These are phyloP conservation scores for Coenonympha arcania DNA, from an alignment of 2,888 invertebrate genomes.

Conservation along the genomic window DNA sequence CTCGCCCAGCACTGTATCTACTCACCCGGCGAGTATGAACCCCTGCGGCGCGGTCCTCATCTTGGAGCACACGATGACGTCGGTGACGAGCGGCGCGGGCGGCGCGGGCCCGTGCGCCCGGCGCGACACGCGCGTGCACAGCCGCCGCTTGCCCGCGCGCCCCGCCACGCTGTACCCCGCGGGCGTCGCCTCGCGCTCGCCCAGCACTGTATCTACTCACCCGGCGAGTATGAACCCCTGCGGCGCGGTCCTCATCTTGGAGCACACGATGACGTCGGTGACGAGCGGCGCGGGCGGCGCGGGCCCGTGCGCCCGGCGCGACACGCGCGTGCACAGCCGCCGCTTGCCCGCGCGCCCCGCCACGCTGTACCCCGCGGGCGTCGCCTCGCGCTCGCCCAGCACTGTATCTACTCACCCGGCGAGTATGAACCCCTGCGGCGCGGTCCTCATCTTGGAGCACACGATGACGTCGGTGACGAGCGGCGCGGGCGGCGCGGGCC, in stretches of 20 bases:
- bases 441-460: slow-evolving; percentile 86
- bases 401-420: slow-evolving; percentile 92
- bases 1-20: too few species aligned
- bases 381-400: slow-evolving; percentile 85
- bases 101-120: too few species aligned
- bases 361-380: slow-evolving; percentile 90
- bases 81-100: too few species aligned
- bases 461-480: slow-evolving; percentile 94
- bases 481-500: slow-evolving; percentile 52
- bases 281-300: slow-evolving; percentile 69
- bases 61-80: too few species aligned
- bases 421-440: slow-evolving; percentile 89
- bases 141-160: too few species aligned
- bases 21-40: too few species aligned
- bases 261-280: slow-evolving; percentile 93
- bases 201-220: too few species aligned
- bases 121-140: too few species aligned
- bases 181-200: too few species aligned
- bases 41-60: too few species aligned
- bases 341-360: slow-evolving; percentile 91
- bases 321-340: slow-evolving; percentile 88
- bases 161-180: too few species aligned
- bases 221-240: slow-evolving; percentile 91
- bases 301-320: slow-evolving; percentile 62
- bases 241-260: slow-evolving; percentile 88